Evolutionary conservation across 2,888 invertebrate species (phyloP).

Genomic region (Penaeus monodon): DNA sequence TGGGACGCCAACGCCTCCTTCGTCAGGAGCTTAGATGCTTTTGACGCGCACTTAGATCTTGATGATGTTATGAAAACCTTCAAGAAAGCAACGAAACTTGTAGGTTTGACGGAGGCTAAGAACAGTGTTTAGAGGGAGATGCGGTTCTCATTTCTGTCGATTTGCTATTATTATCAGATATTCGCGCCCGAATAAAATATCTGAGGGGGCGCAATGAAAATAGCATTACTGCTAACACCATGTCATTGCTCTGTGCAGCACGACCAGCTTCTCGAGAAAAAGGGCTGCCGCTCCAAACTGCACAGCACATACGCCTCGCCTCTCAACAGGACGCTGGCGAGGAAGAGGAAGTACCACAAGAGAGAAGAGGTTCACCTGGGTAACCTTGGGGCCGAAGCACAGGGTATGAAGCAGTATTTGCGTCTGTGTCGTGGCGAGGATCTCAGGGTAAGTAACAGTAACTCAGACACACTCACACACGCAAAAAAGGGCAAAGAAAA

Average conservation of each 20-base stretch:
- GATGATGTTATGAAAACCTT: background rate
- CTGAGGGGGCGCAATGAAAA: too few relatives aligned
- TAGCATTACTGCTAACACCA: background rate
- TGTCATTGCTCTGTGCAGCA: background rate
- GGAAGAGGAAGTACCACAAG: conserved; percentile 32
- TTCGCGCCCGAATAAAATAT: too few relatives aligned
- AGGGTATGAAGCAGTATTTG: conserved; percentile 23
- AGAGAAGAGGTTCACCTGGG: conserved; percentile 6
- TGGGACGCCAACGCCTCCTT: background rate
- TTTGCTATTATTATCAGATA: too few relatives aligned
- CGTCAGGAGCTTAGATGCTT: background rate
- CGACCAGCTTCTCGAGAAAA: conserved; percentile 33
- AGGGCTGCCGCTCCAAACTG: conserved; percentile 15
- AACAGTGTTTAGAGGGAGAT: too few relatives aligned
- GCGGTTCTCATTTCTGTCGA: too few relatives aligned
- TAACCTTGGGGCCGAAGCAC: background rate
- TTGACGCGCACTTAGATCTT: background rate
- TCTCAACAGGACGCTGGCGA: conserved; percentile 17
- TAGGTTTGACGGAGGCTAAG: background rate
- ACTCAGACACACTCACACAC: too few relatives aligned
- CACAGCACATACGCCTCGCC: conserved; percentile 36
- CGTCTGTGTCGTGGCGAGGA: conserved; percentile 29
- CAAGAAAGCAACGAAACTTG: conserved; percentile 19
- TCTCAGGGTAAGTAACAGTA: conserved; percentile 10
- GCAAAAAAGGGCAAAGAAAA: too few relatives aligned